Conservation (phyloP, 1,140 invertebrate species). For the Micrasema minimum region DNA sequence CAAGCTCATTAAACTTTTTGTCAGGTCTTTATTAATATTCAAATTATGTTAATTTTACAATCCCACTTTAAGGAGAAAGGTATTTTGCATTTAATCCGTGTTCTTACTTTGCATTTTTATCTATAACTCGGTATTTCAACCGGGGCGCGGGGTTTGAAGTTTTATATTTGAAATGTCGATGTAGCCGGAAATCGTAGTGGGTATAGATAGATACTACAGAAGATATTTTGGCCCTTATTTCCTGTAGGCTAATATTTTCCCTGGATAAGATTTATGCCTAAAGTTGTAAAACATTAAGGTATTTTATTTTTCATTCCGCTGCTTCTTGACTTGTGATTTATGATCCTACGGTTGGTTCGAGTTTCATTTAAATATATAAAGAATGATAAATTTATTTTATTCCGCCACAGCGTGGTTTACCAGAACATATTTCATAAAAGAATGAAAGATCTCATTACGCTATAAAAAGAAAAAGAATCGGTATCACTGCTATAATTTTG, state of each 20-base stretch:
- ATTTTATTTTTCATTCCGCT: conserved; percentile 36
- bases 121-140: conserved; percentile 2
- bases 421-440: too few species aligned
- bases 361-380: conserved; percentile 4
- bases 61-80: conserved; percentile 10
- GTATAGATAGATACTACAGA: too few species aligned
- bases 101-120: conserved; percentile 23
- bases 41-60: conserved; percentile 40
- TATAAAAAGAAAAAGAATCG: too few species aligned
- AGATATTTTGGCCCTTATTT: not conserved
- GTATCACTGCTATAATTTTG: too few species aligned
- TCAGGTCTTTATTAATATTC: conserved; percentile 37
- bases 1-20: conserved; percentile 41
- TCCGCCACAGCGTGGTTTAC: too few species aligned
- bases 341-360: conserved; percentile 16
- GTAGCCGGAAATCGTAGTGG: too few species aligned
- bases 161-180: too few species aligned
- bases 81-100: conserved; percentile 21
- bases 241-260: conserved; percentile 30
- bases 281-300: conserved; percentile 40
- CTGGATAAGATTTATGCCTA: conserved; percentile 22
- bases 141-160: not conserved
- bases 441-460: too few species aligned
- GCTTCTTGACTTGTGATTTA: conserved; percentile 31
- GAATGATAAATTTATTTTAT: not conserved